A percentile compares a stretch with the other conserved stretches of the same genome.
Conservation (phyloP, 2,888 invertebrate genomes). For the Lutraria lutraria region DNA sequence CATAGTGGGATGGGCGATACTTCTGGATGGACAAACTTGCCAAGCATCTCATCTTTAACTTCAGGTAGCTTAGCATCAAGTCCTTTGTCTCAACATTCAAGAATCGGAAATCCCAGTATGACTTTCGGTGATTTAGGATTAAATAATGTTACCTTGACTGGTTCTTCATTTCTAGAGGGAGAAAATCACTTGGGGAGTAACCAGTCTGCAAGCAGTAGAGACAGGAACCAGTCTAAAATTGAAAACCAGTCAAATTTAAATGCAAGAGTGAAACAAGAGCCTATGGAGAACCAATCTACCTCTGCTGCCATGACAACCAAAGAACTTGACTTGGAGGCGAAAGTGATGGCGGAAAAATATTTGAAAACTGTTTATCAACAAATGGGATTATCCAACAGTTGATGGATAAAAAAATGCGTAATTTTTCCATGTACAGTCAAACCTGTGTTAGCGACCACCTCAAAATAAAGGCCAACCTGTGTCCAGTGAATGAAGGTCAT, state of each 20-base stretch:
- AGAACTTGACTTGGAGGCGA: slow-evolving; percentile 49
- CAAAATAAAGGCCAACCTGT: too few relatives aligned
- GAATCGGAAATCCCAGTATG: background rate
- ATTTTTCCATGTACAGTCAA: too few relatives aligned
- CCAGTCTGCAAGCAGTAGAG: background rate
- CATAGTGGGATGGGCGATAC: background rate
- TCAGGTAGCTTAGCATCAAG: background rate
- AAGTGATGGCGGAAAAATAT: slow-evolving; percentile 48
- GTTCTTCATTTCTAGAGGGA: background rate
- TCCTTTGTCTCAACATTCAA: background rate
- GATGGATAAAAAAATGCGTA: background rate
- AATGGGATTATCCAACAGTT: slow-evolving; percentile 29
- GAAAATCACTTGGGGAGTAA: background rate
- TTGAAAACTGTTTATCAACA: slow-evolving; percentile 31
- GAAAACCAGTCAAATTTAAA: background rate
- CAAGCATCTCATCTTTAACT: background rate
- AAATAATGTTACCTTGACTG: background rate
- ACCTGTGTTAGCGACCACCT: too few relatives aligned
- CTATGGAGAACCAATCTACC: background rate
- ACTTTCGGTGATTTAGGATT: background rate
- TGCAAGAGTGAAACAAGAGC: background rate
- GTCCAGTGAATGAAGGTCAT: too few relatives aligned
- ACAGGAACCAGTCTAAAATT: background rate
- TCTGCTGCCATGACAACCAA: background rate
- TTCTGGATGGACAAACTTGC: background rate